Evolutionary conservation across 2,797 vertebrate species (phyloP).

Genomic region (Threskiornis aethiopicus): DNA sequence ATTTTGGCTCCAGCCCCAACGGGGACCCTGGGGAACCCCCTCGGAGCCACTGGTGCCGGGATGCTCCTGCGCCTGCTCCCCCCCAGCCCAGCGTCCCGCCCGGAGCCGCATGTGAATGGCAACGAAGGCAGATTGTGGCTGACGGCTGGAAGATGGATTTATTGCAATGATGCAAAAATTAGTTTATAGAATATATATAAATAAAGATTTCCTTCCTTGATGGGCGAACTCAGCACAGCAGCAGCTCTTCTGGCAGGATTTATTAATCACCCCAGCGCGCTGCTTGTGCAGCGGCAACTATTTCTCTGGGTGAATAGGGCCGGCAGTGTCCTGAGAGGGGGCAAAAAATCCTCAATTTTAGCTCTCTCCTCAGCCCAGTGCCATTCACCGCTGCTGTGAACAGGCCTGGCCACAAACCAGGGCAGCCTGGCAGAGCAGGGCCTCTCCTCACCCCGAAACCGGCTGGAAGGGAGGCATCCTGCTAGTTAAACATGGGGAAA

Average conservation of each 20-base stretch:
- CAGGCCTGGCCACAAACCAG: neutral
- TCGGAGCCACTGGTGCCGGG: neutral
- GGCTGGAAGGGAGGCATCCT: neutral
- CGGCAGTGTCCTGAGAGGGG: neutral
- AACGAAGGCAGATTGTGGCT: neutral
- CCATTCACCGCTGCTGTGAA: accelerated
- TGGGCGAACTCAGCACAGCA: constrained; percentile 43
- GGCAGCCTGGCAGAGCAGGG: neutral
- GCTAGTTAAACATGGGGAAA: neutral
- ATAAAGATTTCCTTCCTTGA: constrained; percentile 65
- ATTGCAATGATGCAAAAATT: constrained; percentile 64
- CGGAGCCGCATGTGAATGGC: neutral
- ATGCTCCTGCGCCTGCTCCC: neutral
- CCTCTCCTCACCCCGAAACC: accelerated
- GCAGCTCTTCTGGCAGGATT: constrained; percentile 36
- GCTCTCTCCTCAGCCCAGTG: neutral
- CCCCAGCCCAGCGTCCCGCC: neutral
- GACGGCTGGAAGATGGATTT: constrained; percentile 57
- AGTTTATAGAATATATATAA: constrained; percentile 63
- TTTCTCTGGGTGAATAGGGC: neutral
- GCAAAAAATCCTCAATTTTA: neutral
- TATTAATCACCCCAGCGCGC: neutral
- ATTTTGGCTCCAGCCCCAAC: neutral
- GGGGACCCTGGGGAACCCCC: neutral
- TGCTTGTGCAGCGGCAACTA: neutral